Conservation (phyloP, 2,888 invertebrate species). For the Galerucella calmariensis region DNA sequence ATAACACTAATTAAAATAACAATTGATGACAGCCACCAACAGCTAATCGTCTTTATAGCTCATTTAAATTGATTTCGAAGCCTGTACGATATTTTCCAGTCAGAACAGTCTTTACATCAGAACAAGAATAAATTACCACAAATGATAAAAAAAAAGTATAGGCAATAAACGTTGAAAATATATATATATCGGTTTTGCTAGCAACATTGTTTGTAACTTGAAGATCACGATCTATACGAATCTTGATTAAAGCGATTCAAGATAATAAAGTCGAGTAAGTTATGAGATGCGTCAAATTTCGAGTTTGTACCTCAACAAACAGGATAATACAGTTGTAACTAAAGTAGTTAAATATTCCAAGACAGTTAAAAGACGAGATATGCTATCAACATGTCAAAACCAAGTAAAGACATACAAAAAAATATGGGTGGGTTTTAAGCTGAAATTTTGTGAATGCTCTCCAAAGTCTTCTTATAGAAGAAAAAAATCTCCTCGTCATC, state of each 20-base stretch:
- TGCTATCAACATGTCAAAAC: too few species aligned
- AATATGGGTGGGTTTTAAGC: too few species aligned
- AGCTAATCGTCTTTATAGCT: neutral
- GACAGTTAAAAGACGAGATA: neutral
- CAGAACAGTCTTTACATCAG: slow-evolving; percentile 1
- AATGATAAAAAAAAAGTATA: neutral
- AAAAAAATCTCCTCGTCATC: too few species aligned
- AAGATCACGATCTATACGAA: slow-evolving; percentile 3
- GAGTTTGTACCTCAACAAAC: neutral
- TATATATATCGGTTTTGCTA: neutral
- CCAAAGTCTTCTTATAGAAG: too few species aligned
- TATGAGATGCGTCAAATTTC: slow-evolving; percentile 19
- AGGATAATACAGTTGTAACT: slow-evolving; percentile 1
- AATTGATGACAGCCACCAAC: neutral
- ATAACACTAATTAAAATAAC: neutral
- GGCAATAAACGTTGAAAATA: neutral
- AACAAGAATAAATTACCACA: neutral
- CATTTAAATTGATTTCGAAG: slow-evolving; percentile 2
- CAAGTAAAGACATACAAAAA: too few species aligned
- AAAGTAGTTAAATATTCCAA: neutral
- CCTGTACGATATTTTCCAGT: slow-evolving; percentile 1
- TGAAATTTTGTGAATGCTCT: too few species aligned
- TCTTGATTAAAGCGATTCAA: slow-evolving; percentile 21
- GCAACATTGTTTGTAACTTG: slow-evolving; percentile 13
- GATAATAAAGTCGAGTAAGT: slow-evolving; percentile 21